Conservation (phyloP, 1,140 invertebrate species). For the Achroia grisella region DNA sequence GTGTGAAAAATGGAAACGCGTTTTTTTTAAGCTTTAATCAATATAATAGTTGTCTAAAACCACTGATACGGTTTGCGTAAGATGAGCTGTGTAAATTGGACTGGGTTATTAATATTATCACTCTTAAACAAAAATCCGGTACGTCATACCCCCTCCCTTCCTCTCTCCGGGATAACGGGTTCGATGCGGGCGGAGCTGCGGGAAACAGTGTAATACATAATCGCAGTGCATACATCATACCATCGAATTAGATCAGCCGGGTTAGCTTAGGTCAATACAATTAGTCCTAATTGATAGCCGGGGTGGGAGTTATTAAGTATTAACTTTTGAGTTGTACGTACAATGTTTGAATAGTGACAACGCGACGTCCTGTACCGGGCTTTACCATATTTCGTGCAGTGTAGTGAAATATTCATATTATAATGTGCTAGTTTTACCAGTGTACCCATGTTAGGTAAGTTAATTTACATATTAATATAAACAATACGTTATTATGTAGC, state of each 20-base stretch:
- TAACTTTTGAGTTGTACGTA: background rate
- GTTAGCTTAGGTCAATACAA: constrained; percentile 69
- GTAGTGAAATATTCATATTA: constrained; percentile 10
- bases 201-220: constrained; percentile 1
- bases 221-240: constrained; percentile 34
- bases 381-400: constrained; percentile 3
- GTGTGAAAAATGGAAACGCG: too few species aligned
- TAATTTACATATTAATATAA: background rate
- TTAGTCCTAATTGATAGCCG: constrained; percentile 53
- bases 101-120: too few species aligned
- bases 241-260: constrained; percentile 51
- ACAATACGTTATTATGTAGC: too few species aligned
- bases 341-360: background rate
- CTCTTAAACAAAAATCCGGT: too few species aligned
- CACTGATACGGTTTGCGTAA: too few species aligned
- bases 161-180: too few species aligned
- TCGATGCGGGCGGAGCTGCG: too few species aligned
- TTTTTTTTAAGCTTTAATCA: too few species aligned
- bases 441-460: background rate
- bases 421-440: constrained; percentile 7
- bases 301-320: constrained; percentile 30
- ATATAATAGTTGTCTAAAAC: too few species aligned
- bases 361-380: background rate
- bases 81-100: too few species aligned
- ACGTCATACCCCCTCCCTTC: too few species aligned